Evolutionary conservation across 2,113 vertebrate species (phyloP).

Genomic region (Amazona vittata): DNA sequence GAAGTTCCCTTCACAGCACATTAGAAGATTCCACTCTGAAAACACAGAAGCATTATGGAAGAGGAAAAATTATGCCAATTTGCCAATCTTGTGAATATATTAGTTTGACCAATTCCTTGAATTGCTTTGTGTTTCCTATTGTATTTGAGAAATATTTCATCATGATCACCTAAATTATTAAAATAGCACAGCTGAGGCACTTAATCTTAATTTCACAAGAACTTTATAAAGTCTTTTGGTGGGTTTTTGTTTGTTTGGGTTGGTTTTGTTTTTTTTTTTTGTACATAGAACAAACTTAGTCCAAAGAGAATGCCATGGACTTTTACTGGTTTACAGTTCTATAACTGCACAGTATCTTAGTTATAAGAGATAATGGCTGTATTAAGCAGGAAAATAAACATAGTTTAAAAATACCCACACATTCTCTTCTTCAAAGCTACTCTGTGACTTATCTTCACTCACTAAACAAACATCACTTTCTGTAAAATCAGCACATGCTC

Average conservation of each 20-base stretch:
- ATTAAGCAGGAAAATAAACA: not conserved
- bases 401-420: not conserved
- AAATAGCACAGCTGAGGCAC: not conserved
- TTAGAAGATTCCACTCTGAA: not conserved
- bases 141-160: not conserved
- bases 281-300: not conserved
- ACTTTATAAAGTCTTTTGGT: not conserved
- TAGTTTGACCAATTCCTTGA: not conserved
- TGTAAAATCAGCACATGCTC: not conserved
- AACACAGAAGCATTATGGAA: not conserved
- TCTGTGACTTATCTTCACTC: not conserved
- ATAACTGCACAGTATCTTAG: not conserved
- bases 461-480: not conserved
- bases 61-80: not conserved
- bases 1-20: not conserved
- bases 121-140: not conserved
- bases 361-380: not conserved
- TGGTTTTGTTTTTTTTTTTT: not conserved
- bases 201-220: not conserved
- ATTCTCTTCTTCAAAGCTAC: not conserved
- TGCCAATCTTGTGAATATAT: not conserved
- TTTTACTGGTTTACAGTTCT: not conserved
- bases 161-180: not conserved
- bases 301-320: not conserved
- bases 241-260: not conserved